Percentiles rank a stretch among this genome's conserved stretches.
Conservation (phyloP, 2,888 invertebrate genomes). For the Lepetodrilus schrolli region DNA sequence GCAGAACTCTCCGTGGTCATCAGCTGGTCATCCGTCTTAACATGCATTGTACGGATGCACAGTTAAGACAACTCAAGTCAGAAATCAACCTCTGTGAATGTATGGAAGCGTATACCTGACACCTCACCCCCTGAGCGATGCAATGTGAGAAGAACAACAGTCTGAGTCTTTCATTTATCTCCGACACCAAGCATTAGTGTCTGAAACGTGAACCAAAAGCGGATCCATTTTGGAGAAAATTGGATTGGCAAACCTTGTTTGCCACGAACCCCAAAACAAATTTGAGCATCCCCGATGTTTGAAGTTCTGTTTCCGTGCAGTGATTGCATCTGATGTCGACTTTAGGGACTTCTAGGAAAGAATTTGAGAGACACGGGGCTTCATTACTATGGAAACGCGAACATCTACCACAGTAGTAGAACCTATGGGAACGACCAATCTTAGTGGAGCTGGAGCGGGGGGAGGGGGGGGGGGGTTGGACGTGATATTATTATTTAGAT, state of each 20-base stretch:
- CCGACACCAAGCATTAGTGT: background rate
- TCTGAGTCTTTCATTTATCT: background rate
- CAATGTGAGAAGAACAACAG: background rate
- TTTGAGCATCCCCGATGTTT: background rate
- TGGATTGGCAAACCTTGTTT: constrained; percentile 3
- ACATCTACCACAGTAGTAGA: background rate
- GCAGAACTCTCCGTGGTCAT: too few relatives aligned
- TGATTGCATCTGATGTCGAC: constrained; percentile 11
- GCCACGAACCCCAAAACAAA: constrained; percentile 1
- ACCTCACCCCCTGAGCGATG: background rate
- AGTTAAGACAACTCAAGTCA: background rate
- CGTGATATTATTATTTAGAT: too few relatives aligned
- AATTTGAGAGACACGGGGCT: background rate
- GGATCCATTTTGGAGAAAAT: background rate
- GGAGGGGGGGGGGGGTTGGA: background rate
- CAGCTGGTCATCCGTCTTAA: background rate
- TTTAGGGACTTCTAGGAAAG: background rate
- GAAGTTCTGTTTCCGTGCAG: background rate
- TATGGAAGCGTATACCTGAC: constrained; percentile 1
- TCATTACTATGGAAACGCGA: background rate
- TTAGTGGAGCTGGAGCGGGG: background rate
- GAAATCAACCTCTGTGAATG: background rate
- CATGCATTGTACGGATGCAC: constrained; percentile 13
- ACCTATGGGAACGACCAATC: background rate
- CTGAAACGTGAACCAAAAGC: background rate